phyloP scores from a whole-genome alignment of 2,797 vertebrate species.

The Notolabrus celidotus region DNA sequence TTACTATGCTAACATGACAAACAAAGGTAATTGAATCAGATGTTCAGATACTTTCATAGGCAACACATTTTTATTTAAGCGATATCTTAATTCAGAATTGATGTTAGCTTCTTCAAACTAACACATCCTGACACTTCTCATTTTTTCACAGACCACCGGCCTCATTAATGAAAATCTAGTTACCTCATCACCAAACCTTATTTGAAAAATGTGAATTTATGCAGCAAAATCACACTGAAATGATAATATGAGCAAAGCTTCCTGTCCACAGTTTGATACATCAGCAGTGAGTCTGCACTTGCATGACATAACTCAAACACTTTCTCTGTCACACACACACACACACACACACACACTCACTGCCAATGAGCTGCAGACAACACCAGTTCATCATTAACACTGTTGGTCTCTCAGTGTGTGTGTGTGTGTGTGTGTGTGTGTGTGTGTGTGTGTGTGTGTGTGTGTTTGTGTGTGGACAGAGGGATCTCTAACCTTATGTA shows the following conservation, averaged over 20 bases:
- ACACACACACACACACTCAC: constrained; percentile 4
- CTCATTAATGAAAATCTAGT: constrained; percentile 6
- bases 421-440: constrained; percentile 33
- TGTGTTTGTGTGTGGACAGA: constrained; percentile 42
- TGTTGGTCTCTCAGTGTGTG: constrained; percentile 23
- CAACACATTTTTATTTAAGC: too few relatives aligned
- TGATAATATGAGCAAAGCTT: constrained; percentile 27
- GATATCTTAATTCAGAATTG: not conserved
- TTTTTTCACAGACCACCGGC: constrained; percentile 14
- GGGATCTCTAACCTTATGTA: constrained; percentile 73
- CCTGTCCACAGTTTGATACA: constrained; percentile 20
- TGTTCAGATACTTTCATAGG: too few relatives aligned
- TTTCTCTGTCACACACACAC: not conserved
- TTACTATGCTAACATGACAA: too few relatives aligned
- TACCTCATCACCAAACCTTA: not conserved
- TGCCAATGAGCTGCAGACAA: constrained; percentile 53
- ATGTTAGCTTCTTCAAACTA: not conserved
- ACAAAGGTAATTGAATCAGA: too few relatives aligned
- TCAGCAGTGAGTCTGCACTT: constrained; percentile 1
- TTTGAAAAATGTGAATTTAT: constrained; percentile 33
- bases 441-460: constrained; percentile 29
- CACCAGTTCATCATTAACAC: constrained; percentile 65
- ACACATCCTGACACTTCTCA: not conserved
- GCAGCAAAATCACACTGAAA: constrained; percentile 31
- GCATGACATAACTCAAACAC: constrained; percentile 27